Evolutionary conservation across 2,797 vertebrate species (phyloP), one percentile per base, ranked within the genome.

Genomic region (Balearica regulorum): DNA sequence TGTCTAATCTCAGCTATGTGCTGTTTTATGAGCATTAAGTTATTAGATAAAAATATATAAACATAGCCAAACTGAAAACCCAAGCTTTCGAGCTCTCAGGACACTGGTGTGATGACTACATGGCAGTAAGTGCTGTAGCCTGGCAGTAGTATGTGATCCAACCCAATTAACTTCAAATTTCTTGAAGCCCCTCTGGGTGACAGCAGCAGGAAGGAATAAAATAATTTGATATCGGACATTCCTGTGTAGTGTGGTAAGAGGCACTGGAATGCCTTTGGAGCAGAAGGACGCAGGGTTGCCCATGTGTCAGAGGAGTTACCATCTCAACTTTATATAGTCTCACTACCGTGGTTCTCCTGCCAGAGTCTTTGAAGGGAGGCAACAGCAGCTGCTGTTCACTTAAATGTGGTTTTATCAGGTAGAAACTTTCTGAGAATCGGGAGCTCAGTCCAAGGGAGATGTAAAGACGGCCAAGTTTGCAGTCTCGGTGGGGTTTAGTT

Each of bases 391-490:
- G 0, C 18, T 62, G 39, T 25, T 76, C 6, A 1, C 43, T 43
- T 33, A 48, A 62, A 55, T 2, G 1, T 31, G 2, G 4, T 9
- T 65, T 62, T 39, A 13, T 11, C 0, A 5, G 61, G 68, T 15
- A 66, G 57, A 22, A 83, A 14, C 28, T 16, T 11, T 41, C 44
- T 13, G 28, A 51, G 58, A 28, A 49, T 1, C 0, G 1, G 49
- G 73, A 72, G 35, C 39, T 87, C 14, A 4, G 25, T 28, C 39
- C 61, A 57, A 35, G 46, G 8, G 2, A 43, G 16, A 13, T 41
- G n/a, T 21, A 5, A 16, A 69, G 10, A 3, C 60, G 85, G 53
- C 51, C 31, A 33, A 24, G 29, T 54, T 31, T 51, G 54, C 22
- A 9, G 28, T 66, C 43, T 33, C 0, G 0, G 5, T 58, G 65